These are phyloP conservation scores for Hepsetus odoe DNA, from an alignment of 2,113 vertebrate species.

Conservation along the genomic window DNA sequence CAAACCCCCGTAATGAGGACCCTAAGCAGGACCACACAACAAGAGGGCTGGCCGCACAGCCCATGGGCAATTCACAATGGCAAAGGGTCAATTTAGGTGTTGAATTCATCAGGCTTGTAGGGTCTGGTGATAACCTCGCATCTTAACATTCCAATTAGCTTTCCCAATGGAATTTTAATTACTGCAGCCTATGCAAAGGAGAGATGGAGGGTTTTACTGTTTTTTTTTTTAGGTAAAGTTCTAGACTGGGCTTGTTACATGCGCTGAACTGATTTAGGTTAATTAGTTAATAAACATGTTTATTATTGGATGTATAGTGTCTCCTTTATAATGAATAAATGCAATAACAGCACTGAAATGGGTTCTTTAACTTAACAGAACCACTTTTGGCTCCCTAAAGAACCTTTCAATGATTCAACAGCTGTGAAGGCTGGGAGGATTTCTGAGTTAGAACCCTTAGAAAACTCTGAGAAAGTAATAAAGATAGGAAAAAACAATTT, in stretches of 20 bases:
- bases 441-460: too few species aligned
- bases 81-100: conserved; percentile 73
- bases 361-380: too few species aligned
- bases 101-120: conserved; percentile 63
- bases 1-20: conserved; percentile 71
- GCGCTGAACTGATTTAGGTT: not conserved
- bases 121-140: conserved; percentile 70
- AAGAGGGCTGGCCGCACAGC: conserved; percentile 50
- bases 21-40: conserved; percentile 78
- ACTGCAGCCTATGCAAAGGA: conserved; percentile 42
- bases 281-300: not conserved
- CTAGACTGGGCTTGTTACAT: not conserved
- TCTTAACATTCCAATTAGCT: conserved; percentile 71
- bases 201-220: not conserved
- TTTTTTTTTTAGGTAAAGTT: not conserved
- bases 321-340: too few species aligned
- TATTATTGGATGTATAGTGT: not conserved
- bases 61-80: conserved; percentile 68
- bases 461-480: too few species aligned
- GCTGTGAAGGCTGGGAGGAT: not conserved
- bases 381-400: too few species aligned
- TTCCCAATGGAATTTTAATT: conserved; percentile 76
- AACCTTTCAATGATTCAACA: too few species aligned
- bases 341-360: too few species aligned
- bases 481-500: too few species aligned